These are phyloP conservation scores for Nerophis lumbriciformis DNA, from an alignment of 2,113 vertebrate species.

Conservation along the genomic window DNA sequence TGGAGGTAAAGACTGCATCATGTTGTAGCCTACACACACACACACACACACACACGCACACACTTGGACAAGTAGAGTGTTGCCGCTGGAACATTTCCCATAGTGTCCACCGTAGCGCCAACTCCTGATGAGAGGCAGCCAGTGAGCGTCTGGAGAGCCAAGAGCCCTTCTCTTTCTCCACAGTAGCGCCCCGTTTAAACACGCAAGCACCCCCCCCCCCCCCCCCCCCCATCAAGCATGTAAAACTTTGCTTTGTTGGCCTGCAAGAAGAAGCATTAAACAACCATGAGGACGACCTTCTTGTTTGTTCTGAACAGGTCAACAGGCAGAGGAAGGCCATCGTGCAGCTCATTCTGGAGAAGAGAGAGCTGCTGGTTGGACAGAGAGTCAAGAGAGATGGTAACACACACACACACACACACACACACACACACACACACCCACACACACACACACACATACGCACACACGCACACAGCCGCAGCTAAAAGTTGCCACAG, in stretches of 20 bases:
- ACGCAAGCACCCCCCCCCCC: no score
- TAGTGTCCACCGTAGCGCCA: slow-evolving; percentile 54
- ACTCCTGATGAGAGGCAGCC: slow-evolving; percentile 57
- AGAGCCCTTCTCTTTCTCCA: slow-evolving; percentile 49
- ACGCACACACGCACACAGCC: slow-evolving; percentile 49
- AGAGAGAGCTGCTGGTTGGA: slow-evolving; percentile 70
- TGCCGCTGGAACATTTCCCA: slow-evolving; percentile 61
- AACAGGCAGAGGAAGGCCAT: slow-evolving; percentile 76
- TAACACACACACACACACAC: slow-evolving; percentile 7
- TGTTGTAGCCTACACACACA: slow-evolving; percentile 5
- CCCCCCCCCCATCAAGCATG: slow-evolving; percentile 32
- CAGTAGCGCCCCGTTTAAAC: slow-evolving; percentile 58
- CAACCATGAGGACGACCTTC: no score
- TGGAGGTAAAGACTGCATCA: slow-evolving; percentile 7
- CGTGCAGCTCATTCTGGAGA: slow-evolving; percentile 75
- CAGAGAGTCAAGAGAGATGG: slow-evolving; percentile 74
- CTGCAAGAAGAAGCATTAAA: slow-evolving; percentile 61
- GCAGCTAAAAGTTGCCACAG: slow-evolving; percentile 73
- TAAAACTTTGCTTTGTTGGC: slow-evolving; percentile 44
- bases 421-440: slow-evolving; percentile 43
- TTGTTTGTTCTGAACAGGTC: slow-evolving; percentile 59
- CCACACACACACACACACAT: slow-evolving; percentile 27
- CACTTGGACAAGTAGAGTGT: slow-evolving; percentile 58
- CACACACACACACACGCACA: slow-evolving; percentile 13
- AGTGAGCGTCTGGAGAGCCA: slow-evolving; percentile 44